A percentile compares a stretch with the other conserved stretches of the same genome.
Evolutionary conservation across 2,113 vertebrate species (phyloP).

Genomic region (Gulo gulo): DNA sequence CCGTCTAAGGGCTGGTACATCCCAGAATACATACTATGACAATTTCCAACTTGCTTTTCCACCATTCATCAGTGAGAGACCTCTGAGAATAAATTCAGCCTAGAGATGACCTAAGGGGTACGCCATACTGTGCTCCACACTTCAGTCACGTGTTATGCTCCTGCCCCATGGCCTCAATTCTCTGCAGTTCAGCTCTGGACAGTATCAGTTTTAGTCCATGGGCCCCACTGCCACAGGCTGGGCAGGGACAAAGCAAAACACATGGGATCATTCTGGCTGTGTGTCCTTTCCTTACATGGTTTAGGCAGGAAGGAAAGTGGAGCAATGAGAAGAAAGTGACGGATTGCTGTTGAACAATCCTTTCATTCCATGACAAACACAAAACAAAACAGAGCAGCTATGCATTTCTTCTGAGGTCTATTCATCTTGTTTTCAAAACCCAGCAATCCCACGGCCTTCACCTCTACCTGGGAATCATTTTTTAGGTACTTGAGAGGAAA

Average conservation of each 20-base stretch:
- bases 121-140: background rate
- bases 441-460: background rate
- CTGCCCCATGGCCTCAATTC: background rate
- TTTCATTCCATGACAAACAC: background rate
- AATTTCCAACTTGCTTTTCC: background rate
- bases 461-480: background rate
- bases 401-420: background rate
- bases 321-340: background rate
- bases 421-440: background rate
- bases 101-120: background rate
- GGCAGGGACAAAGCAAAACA: background rate
- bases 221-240: background rate
- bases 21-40: background rate
- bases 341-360: background rate
- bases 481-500: background rate
- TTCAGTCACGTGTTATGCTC: background rate
- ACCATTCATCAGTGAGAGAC: background rate
- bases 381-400: background rate
- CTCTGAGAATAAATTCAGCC: background rate
- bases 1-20: background rate
- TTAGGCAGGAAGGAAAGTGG: background rate
- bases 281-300: background rate
- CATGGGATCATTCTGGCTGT: background rate
- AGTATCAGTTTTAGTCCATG: background rate
- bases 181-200: background rate